phyloP scores from a whole-genome alignment of 2,888 invertebrate species.

The Masnerella sp. region DNA sequence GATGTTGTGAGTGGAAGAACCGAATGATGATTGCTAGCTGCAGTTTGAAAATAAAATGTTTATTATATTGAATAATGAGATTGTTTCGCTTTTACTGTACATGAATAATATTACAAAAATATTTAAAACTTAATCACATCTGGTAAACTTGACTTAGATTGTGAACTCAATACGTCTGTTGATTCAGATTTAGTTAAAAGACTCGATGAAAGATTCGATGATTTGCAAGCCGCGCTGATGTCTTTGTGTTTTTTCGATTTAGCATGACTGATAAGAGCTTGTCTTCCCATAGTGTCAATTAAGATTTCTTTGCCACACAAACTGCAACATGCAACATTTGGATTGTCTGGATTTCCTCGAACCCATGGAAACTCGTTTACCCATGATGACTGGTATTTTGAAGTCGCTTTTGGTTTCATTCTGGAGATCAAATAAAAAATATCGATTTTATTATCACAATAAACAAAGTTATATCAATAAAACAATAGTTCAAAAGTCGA shows the following conservation, averaged over 20 bases:
- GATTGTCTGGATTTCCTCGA: constrained; percentile 3
- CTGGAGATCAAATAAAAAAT: no score
- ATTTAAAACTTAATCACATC: neutral
- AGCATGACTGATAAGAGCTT: constrained; percentile 18
- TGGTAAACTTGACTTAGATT: neutral
- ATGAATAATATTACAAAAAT: neutral
- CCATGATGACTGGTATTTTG: constrained; percentile 11
- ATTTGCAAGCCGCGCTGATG: neutral
- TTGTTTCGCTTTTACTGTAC: no score
- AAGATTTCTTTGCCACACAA: constrained; percentile 10
- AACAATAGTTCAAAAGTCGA: no score
- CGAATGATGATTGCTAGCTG: neutral
- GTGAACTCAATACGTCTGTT: neutral
- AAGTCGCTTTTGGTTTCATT: constrained; percentile 5
- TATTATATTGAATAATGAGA: neutral
- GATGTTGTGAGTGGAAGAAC: neutral
- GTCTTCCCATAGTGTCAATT: constrained; percentile 21
- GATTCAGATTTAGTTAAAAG: neutral
- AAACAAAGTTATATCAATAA: no score
- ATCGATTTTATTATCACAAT: no score
- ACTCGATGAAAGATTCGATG: neutral
- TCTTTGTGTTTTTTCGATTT: constrained; percentile 21
- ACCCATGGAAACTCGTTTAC: constrained; percentile 15
- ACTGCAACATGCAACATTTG: constrained; percentile 1
- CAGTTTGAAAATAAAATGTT: neutral